A percentile compares a stretch with the other conserved stretches of the same genome.
Evolutionary conservation across 2,888 invertebrate genomes (phyloP).

Genomic region (Drosophila flavopinicola): DNA sequence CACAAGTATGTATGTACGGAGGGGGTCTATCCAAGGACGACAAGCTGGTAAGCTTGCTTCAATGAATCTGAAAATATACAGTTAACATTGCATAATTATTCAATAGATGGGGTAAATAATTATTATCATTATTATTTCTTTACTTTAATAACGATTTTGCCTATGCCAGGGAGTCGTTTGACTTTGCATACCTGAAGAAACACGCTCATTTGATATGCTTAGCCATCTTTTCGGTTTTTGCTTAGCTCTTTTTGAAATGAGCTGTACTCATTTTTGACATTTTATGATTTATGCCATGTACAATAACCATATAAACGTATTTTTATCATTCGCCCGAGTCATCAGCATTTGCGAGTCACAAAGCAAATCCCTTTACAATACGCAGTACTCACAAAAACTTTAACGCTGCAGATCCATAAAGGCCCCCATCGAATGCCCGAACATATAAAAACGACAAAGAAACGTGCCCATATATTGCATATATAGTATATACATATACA

Average conservation of each 20-base stretch:
- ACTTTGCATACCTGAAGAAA: background rate
- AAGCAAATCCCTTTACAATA: constrained; percentile 69
- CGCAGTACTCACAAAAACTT: constrained; percentile 41
- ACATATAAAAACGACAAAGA: constrained; percentile 56
- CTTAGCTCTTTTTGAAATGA: constrained; percentile 4
- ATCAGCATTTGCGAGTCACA: constrained; percentile 55
- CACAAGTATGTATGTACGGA: background rate
- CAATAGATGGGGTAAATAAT: no score
- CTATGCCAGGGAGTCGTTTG: no score
- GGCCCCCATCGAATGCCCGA: constrained; percentile 21
- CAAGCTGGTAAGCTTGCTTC: background rate
- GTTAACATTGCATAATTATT: no score
- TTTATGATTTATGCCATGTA: constrained; percentile 64
- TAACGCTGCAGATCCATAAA: constrained; percentile 34
- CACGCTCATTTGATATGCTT: background rate
- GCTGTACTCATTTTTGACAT: constrained; percentile 16
- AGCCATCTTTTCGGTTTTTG: constrained; percentile 3
- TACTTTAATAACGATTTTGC: no score
- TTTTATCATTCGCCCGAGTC: constrained; percentile 57
- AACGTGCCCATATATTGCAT: constrained; percentile 54
- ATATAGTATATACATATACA: constrained; percentile 6
- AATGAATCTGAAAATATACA: no score
- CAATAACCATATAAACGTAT: constrained; percentile 61
- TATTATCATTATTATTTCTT: no score
- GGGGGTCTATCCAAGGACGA: background rate